Evolutionary conservation across 92 coral and sea anemone species (phyloP).

Genomic region (Scolanthus callimorphus): DNA sequence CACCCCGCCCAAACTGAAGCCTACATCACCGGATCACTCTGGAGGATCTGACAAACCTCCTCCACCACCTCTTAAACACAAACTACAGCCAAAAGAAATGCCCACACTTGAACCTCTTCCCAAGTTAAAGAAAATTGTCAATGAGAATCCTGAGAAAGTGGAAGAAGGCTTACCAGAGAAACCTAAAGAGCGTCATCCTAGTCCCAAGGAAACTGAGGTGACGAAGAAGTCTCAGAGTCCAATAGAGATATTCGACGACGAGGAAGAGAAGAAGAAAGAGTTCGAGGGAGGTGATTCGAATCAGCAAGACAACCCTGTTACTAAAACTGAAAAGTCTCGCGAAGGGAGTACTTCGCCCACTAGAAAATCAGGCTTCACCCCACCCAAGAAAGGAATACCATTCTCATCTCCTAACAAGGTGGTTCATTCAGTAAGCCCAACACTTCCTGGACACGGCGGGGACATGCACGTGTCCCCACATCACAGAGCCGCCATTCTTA

Average conservation of each 20-base stretch:
- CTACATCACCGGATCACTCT: conserved; percentile 52
- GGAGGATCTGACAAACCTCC: conserved; percentile 38
- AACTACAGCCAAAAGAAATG: conserved; percentile 57
- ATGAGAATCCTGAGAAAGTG: conserved; percentile 38
- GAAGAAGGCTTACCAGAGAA: conserved; percentile 22
- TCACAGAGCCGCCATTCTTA: conserved; percentile 86
- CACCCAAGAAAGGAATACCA: conserved; percentile 48
- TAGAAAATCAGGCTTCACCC: conserved; percentile 40
- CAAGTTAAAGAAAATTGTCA: conserved; percentile 66
- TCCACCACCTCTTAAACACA: conserved; percentile 74
- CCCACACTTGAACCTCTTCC: conserved; percentile 73
- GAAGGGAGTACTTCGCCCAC: conserved; percentile 42
- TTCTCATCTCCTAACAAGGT: conserved; percentile 55
- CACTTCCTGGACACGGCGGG: conserved; percentile 58
- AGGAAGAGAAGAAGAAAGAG: conserved; percentile 67
- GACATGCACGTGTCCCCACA: conserved; percentile 81
- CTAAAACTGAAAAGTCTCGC: conserved; percentile 17
- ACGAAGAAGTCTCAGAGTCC: conserved; percentile 55
- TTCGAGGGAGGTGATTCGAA: conserved; percentile 7
- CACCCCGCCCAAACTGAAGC: conserved; percentile 75
- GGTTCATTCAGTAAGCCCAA: conserved; percentile 86
- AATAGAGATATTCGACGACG: conserved; percentile 82
- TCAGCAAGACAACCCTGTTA: background rate
- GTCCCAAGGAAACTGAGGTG: conserved; percentile 31
- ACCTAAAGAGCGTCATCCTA: conserved; percentile 2